These are phyloP conservation scores for Rhabdomys dilectus DNA, from an alignment of 2,113 vertebrate genomes.

Conservation along the genomic window DNA sequence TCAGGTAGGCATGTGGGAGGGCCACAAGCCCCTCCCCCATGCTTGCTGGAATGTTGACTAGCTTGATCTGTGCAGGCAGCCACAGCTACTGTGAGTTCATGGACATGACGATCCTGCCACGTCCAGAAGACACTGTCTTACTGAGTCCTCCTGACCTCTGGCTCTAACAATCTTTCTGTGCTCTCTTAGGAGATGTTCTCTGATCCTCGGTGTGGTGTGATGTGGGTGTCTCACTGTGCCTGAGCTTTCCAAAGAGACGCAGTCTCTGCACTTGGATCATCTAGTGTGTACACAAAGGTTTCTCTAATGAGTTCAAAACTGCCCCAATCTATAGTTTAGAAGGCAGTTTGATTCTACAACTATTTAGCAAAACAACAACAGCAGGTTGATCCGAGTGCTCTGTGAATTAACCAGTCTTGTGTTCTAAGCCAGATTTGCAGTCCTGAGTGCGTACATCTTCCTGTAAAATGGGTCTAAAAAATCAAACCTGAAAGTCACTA, in stretches of 20 bases:
- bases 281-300: not conserved
- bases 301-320: not conserved
- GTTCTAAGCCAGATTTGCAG: not conserved
- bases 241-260: not conserved
- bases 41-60: not conserved
- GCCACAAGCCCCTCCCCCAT: not conserved
- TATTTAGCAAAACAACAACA: not conserved
- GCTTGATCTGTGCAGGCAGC: not conserved
- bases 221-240: not conserved
- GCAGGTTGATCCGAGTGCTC: not conserved
- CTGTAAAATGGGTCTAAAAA: too few species aligned
- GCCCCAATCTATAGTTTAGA: not conserved
- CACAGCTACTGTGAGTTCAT: not conserved
- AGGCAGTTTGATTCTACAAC: not conserved
- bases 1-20: not conserved
- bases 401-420: not conserved
- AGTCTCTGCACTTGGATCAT: not conserved
- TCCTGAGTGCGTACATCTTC: not conserved
- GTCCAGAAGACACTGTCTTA: not conserved
- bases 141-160: not conserved
- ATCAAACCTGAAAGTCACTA: not conserved
- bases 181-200: not conserved
- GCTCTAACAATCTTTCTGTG: not conserved
- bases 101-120: accelerated
- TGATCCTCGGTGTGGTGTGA: not conserved